Evolutionary conservation across 2,888 invertebrate genomes (phyloP), one percentile per base, ranked within the genome.

Genomic region (Metallyticus violacea): DNA sequence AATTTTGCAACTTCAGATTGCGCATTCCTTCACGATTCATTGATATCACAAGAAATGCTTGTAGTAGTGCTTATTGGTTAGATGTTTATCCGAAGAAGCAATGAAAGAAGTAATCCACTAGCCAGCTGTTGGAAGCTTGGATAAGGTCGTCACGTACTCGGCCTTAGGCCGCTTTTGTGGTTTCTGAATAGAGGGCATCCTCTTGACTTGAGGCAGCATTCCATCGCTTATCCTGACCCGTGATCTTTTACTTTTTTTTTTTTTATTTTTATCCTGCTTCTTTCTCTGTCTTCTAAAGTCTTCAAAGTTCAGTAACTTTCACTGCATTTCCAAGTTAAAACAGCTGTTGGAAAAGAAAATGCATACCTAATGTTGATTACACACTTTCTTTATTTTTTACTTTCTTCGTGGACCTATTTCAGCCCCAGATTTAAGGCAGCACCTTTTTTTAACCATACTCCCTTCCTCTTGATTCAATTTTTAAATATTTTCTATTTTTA

Each of bases 211-310:
- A 76, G 82, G 76, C 82, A 82, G 76, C 82, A 82, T 82, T 82
- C 82, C 82, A 82, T 62, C 82, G 82, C 82, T 76, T 82, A 82
- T 82, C 82, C 40, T 76, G 82, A 82, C 82, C 82, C 76, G 76
- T 82, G 27, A 82, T 82, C 76, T 82, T 82, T 62, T 81, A 30
- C 25, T 80, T 30, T n/a, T n/a, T n/a, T n/a, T n/a, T n/a, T 81
- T 78, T 78, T 78, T 27, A 79, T 62, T 62, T 62, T 62, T 3
- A 6, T 62, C 22, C 40, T 62, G 40, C 22, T 22, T 62, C 40
- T 62, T 62, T 62, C 40, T 62, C 40, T 62, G 40, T 62, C 40
- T 22, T 62, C 40, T 62, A 62, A 15, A 62, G 40, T 62, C 40
- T 4, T 62, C 40, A 62, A 62, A 62, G 40, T 62, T 62, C 15